phyloP scores from a whole-genome alignment of 2,888 invertebrate genomes.

The Tinea pellionella region DNA sequence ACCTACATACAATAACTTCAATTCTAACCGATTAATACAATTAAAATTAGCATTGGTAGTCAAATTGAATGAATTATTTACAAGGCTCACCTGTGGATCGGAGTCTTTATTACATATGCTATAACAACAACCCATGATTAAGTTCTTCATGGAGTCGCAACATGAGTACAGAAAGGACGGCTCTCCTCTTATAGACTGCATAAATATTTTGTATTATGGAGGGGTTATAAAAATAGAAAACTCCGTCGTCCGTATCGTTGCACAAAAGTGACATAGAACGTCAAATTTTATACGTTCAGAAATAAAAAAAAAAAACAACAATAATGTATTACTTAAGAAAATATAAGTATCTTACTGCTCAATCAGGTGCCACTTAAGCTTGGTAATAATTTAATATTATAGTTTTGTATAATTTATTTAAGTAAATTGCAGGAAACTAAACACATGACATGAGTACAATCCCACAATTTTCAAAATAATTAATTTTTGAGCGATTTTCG shows the following conservation, averaged over 20 bases:
- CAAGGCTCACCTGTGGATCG: slow-evolving; percentile 71
- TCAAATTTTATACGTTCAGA: slow-evolving; percentile 13
- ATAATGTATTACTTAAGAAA: too few species aligned
- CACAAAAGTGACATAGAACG: slow-evolving; percentile 14
- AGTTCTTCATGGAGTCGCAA: slow-evolving; percentile 56
- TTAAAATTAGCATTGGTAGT: background rate
- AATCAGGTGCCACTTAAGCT: too few species aligned
- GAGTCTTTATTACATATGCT: slow-evolving; percentile 79
- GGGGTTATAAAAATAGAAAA: slow-evolving; percentile 18
- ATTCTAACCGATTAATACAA: background rate
- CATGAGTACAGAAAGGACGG: slow-evolving; percentile 56
- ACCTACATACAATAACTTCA: background rate
- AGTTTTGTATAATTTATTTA: too few species aligned
- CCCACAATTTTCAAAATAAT: too few species aligned
- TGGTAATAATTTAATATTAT: too few species aligned
- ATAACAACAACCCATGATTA: slow-evolving; percentile 77
- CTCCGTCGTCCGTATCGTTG: slow-evolving; percentile 13
- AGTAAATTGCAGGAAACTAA: too few species aligned
- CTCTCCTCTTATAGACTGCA: slow-evolving; percentile 61
- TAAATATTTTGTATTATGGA: slow-evolving; percentile 36
- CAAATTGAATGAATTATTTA: background rate
- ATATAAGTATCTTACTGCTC: too few species aligned
- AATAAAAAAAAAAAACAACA: background rate
- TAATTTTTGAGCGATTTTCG: too few species aligned
- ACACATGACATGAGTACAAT: too few species aligned